Conservation (phyloP, 2,113 vertebrate genomes). For the Ceuthmochares aereus region DNA sequence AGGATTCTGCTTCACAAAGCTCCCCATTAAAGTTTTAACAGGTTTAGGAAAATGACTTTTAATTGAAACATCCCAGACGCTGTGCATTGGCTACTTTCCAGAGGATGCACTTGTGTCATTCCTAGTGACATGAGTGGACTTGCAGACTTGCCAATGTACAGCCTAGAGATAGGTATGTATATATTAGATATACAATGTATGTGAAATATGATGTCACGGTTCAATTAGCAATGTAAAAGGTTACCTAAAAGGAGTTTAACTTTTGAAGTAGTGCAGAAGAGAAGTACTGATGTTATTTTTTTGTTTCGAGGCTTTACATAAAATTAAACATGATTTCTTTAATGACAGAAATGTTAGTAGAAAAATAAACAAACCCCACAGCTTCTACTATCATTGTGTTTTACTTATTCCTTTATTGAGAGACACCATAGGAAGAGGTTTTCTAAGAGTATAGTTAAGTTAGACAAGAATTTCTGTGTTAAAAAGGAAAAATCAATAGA, state of each 20-base stretch:
- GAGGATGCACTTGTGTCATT: conserved; percentile 34
- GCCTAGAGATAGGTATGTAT: neutral
- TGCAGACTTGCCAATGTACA: conserved; percentile 34
- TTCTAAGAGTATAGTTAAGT: neutral
- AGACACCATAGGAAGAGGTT: neutral
- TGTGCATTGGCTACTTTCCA: conserved; percentile 28
- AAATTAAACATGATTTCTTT: neutral
- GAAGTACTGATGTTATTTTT: neutral
- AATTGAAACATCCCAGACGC: conserved; percentile 49
- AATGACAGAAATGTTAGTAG: neutral
- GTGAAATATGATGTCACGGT: conserved; percentile 33
- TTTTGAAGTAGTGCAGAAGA: neutral
- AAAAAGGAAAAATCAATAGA: neutral
- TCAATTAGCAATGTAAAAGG: conserved; percentile 47
- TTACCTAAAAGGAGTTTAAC: conserved; percentile 22
- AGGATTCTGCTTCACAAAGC: conserved; percentile 41
- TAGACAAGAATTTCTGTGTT: fast-evolving
- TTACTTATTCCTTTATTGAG: neutral
- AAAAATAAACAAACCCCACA: neutral
- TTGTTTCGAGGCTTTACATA: neutral
- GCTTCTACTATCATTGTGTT: neutral
- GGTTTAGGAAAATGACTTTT: conserved; percentile 59
- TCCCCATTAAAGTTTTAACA: conserved; percentile 53
- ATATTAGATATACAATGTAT: neutral
- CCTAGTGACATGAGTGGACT: conserved; percentile 19